Evolutionary conservation across 1,140 invertebrate genomes (phyloP), one percentile per base, ranked within the genome.

Genomic region (Macrostomum lignano): DNA sequence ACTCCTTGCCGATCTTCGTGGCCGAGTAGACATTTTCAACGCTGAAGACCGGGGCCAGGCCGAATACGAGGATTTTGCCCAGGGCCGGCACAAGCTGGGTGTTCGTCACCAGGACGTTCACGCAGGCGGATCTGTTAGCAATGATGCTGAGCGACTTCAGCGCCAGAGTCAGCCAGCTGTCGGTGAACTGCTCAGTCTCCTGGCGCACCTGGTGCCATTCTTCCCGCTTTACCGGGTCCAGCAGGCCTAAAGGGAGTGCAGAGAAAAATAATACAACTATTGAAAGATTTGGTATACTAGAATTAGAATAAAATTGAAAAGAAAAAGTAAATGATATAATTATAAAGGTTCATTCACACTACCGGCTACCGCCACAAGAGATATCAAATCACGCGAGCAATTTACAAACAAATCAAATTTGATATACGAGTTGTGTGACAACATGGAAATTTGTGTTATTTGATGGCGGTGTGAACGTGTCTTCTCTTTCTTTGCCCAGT

Each of bases 1-100:
- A 77, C 51, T 84, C 79, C 65, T 84, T 81, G 84, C 79, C 81
- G 48, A 81, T 84, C 68, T 91, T 93, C n/a, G 77, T 76, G 5
- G 82, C 75, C 33, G 78, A 86, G 61, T 93, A 94, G 45, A 93
- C 77, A 55, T 94, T 91, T 47, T 93, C 82, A 37, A 91, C 78
- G 21, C 75, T 72, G 55, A 93, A 93, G 25, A 86, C 70, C 21
- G 72, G 72, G 2, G 79, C 81, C 10, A 94, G 65, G 0, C 76
- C 78, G 47, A 81, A 88, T 1, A 93, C 63, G 14, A 93, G 53
- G 3, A 91, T 72, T 61, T 91, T 93, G 17, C 79, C 74, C 9
- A 94, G 55, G 2, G 79, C 74, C 19, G 78, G 78, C 26, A 91
- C 77, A 34, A 94, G 62, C 48, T 91, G 81, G 1, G 78, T 86